Conservation (phyloP, 2,113 vertebrate species). For the Xiphorhynchus elegans region DNA sequence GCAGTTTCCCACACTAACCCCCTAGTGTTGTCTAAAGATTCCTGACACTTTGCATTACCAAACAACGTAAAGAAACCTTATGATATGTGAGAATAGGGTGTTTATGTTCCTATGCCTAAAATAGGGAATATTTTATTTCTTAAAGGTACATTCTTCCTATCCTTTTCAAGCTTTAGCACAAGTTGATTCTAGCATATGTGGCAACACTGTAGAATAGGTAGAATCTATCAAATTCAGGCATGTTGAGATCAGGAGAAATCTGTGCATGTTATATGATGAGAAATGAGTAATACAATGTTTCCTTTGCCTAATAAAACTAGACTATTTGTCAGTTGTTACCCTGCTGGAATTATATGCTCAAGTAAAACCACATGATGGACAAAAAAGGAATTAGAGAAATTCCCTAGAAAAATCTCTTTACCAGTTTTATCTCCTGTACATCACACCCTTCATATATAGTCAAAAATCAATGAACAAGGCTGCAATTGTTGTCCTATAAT, state of each 20-base stretch:
- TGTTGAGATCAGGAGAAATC: neutral
- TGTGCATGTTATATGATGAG: neutral
- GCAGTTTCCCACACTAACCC: neutral
- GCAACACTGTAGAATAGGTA: neutral
- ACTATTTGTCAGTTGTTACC: neutral
- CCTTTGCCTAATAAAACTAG: neutral
- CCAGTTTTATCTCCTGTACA: neutral
- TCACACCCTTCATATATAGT: neutral
- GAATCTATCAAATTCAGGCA: neutral
- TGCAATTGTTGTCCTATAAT: slow-evolving; percentile 10
- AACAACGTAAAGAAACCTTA: neutral
- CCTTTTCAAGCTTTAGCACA: neutral
- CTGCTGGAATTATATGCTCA: neutral
- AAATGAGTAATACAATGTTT: neutral
- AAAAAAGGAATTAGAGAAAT: neutral
- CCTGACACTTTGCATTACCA: neutral
- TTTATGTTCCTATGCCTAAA: neutral
- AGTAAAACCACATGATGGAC: neutral
- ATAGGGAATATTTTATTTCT: neutral
- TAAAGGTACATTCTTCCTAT: neutral
- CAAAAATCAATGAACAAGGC: slow-evolving; percentile 31
- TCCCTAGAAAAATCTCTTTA: neutral
- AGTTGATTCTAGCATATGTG: neutral
- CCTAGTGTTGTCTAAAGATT: neutral
- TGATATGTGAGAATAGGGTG: neutral